Percentiles rank a stretch among this genome's conserved stretches.
Evolutionary conservation across 2,888 invertebrate species (phyloP).

Genomic region (Ptychoptera albimana): DNA sequence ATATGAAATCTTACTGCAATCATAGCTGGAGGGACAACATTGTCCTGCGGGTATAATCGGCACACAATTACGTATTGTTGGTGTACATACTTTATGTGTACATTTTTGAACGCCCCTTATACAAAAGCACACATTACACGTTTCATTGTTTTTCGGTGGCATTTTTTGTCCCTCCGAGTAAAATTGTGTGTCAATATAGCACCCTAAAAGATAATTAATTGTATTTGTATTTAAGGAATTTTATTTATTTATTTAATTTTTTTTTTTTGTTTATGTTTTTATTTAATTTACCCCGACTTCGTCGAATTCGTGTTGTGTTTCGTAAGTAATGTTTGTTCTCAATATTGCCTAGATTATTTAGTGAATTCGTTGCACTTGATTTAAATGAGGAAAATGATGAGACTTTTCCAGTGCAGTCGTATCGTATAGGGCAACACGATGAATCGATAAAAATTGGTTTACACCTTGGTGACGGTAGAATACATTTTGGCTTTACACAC

Average conservation of each 20-base stretch:
- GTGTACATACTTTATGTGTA: constrained; percentile 59
- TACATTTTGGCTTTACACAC: constrained; percentile 67
- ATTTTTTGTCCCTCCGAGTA: constrained; percentile 56
- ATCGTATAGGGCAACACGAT: constrained; percentile 64
- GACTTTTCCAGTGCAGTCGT: constrained; percentile 42
- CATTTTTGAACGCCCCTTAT: constrained; percentile 56
- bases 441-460: constrained; percentile 30
- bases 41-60: constrained; percentile 61
- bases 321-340: constrained; percentile 26
- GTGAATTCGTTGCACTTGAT: constrained; percentile 21
- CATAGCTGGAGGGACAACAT: constrained; percentile 73
- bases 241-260: background rate
- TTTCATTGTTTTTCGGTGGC: constrained; percentile 30
- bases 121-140: constrained; percentile 69
- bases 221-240: background rate
- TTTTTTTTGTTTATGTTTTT: too few relatives aligned
- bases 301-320: constrained; percentile 23
- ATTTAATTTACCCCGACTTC: constrained; percentile 19
- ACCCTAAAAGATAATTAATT: constrained; percentile 36
- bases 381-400: too few relatives aligned
- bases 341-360: constrained; percentile 21
- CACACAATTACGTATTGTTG: constrained; percentile 55
- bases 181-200: constrained; percentile 40
- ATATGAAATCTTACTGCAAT: constrained; percentile 41
- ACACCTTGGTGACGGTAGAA: constrained; percentile 52